Base-by-base conservation (phyloP, 2,113 vertebrate species). In the Alces alces region DNA sequence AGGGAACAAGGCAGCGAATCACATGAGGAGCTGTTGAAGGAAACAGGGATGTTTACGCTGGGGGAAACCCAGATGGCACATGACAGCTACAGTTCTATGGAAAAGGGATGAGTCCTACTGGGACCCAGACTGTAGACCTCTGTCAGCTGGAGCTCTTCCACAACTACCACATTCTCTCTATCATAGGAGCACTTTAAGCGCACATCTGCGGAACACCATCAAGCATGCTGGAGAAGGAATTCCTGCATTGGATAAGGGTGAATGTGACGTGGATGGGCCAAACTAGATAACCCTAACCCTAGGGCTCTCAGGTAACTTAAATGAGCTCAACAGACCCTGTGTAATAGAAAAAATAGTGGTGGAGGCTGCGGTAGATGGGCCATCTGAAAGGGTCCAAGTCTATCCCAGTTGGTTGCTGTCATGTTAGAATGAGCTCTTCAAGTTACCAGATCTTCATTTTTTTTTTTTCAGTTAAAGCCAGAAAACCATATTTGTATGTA, bases 381-480 rank as follows among this genome's bases (percentile, higher is more conserved):
- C 30, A 36, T 30, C 45, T 33, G 43, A 54, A 11, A 95, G 66
- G 17, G 15, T 3, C 13, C 19, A 39, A 19, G 33, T 43, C 33
- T 4, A 76, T 30, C 79, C 8, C 23, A 58, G 36, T 0, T 7
- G 23, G 47, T 30, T 21, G 10, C 27, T 52, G 19, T n/a, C 19
- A 28, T 2, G 23, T 7, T 73, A 33, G 30, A 89, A 94, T 2
- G 13, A 88, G 8, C 89, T 50, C 54, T 15, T 30, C 57, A 7
- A 6, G 36, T 21, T 30, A 78, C 47, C 28, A 70, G 54, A 66
- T 50, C 30, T 36, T 82, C 52, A 6, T 47, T 86, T 45, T 33
- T 82, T 92, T 30, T 17, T 92, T 64, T 96, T 33, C 39, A 93
- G 73, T 89, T 88, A 88, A 97, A 92, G 17, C 52, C 58, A 19